Percentiles rank a stretch among this genome's conserved stretches.
These are phyloP conservation scores for Macroglossus sobrinus DNA, from an alignment of 2,113 vertebrate genomes.

Conservation along the genomic window DNA sequence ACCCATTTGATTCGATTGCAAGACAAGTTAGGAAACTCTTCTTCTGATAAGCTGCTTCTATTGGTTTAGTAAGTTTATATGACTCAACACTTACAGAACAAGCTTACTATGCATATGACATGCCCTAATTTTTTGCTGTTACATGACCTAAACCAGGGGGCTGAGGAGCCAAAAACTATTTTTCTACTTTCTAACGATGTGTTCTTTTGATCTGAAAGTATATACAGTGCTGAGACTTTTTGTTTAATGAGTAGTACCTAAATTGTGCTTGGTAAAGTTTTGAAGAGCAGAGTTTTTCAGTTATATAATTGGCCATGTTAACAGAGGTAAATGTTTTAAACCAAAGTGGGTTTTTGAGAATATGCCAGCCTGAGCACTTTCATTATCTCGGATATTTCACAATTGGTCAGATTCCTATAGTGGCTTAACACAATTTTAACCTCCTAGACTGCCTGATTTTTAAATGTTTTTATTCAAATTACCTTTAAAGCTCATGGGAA, in stretches of 20 bases:
- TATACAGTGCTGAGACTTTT: neutral
- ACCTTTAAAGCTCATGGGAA: neutral
- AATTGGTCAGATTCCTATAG: neutral
- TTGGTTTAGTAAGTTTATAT: constrained; percentile 38
- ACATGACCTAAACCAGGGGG: neutral
- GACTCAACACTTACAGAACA: constrained; percentile 23
- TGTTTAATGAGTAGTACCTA: neutral
- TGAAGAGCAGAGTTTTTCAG: neutral
- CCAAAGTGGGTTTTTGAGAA: neutral
- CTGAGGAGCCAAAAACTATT: neutral
- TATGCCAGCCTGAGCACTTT: neutral
- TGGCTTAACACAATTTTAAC: neutral
- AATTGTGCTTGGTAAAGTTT: neutral
- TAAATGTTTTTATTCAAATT: neutral
- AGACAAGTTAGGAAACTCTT: neutral
- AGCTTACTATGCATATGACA: neutral
- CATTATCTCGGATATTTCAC: neutral
- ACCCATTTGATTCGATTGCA: neutral
- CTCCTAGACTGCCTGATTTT: neutral
- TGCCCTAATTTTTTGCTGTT: constrained; percentile 51
- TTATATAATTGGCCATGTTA: neutral
- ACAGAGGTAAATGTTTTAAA: neutral
- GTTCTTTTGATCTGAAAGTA: constrained; percentile 12
- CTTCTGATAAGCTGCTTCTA: constrained; percentile 7
- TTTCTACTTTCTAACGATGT: constrained; percentile 13